Evolutionary conservation across 2,113 vertebrate genomes (phyloP).

Genomic region (Gobiocypris rarus): DNA sequence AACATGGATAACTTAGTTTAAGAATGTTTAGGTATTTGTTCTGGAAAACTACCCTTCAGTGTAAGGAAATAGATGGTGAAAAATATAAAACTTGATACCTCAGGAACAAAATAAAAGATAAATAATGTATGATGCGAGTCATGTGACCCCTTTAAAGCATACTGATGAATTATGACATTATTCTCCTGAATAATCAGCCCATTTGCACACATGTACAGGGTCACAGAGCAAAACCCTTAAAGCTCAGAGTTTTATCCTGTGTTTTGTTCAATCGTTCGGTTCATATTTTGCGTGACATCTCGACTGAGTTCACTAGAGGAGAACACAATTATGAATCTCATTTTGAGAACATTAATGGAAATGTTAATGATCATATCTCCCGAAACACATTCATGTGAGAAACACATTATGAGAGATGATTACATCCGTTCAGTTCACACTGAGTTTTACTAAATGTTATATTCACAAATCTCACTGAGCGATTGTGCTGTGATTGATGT

Average conservation of each 20-base stretch:
- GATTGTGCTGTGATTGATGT: no score
- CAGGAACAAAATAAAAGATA: background rate
- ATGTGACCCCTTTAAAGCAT: background rate
- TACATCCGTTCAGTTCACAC: no score
- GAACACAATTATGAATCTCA: background rate
- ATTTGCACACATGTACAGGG: background rate
- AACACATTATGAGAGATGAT: no score
- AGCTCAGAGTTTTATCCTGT: background rate
- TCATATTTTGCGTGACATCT: no score
- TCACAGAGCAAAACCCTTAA: background rate
- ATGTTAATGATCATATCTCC: background rate
- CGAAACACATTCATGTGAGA: no score
- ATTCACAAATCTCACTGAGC: no score
- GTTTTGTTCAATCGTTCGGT: background rate
- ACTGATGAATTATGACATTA: background rate
- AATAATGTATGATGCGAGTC: background rate
- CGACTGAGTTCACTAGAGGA: no score
- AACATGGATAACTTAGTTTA: no score
- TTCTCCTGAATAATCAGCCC: background rate
- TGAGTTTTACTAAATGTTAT: no score
- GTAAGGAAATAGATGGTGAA: no score
- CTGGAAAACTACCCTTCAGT: no score
- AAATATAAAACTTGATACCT: background rate
- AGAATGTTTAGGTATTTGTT: no score
- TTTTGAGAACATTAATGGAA: background rate